Evolutionary conservation across 2,888 invertebrate species (phyloP).

Genomic region (Nemotelus nigrinus): DNA sequence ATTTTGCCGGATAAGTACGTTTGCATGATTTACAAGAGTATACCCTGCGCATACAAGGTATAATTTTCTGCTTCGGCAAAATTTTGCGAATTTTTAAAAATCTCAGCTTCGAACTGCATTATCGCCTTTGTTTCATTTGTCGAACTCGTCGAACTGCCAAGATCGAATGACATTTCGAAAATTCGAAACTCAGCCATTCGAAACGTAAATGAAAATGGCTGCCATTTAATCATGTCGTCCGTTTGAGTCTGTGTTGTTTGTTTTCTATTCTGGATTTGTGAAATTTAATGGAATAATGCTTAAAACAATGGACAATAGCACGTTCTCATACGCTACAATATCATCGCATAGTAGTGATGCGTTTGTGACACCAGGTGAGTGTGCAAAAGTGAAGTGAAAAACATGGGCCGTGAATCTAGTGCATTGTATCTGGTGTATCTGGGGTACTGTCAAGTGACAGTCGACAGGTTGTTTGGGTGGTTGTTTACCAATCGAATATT

Average conservation of each 20-base stretch:
- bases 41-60: too few relatives aligned
- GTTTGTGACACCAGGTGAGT: slow-evolving; percentile 63
- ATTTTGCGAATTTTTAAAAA: neutral
- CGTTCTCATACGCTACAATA: slow-evolving; percentile 63
- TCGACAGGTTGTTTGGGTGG: slow-evolving; percentile 45
- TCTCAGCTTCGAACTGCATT: neutral
- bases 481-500: slow-evolving; percentile 28
- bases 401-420: neutral
- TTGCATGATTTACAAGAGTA: too few relatives aligned
- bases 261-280: slow-evolving; percentile 10
- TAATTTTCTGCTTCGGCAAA: too few relatives aligned
- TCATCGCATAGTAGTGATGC: slow-evolving; percentile 61
- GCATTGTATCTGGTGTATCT: neutral
- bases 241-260: slow-evolving; percentile 42
- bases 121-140: neutral
- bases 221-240: slow-evolving; percentile 34
- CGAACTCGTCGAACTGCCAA: too few relatives aligned
- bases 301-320: slow-evolving; percentile 62
- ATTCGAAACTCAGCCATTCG: slow-evolving; percentile 9
- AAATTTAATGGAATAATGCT: slow-evolving; percentile 57
- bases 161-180: slow-evolving; percentile 18
- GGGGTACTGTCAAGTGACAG: slow-evolving; percentile 34
- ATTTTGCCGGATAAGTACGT: too few relatives aligned
- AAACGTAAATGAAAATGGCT: slow-evolving; percentile 35
- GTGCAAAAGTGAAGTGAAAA: neutral